phyloP scores from a whole-genome alignment of 2,113 vertebrate species.

The Periophthalmodon schlosseri region DNA sequence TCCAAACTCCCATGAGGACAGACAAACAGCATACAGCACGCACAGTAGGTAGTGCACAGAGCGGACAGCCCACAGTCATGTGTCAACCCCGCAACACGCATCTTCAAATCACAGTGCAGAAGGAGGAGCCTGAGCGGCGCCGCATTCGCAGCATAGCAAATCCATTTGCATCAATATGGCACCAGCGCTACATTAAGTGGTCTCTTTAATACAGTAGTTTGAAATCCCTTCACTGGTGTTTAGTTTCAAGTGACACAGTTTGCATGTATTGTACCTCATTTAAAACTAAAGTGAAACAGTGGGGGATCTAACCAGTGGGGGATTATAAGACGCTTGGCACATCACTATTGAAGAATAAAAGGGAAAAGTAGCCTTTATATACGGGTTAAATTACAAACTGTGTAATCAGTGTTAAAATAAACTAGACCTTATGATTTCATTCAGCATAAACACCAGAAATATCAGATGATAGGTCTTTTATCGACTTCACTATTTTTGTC shows the following conservation, averaged over 20 bases:
- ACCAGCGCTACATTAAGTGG: constrained; percentile 45
- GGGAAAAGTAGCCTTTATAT: constrained; percentile 10
- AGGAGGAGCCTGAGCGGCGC: constrained; percentile 29
- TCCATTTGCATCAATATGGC: constrained; percentile 45
- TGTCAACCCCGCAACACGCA: constrained; percentile 48
- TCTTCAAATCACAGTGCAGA: constrained; percentile 67
- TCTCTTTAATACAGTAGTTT: constrained; percentile 40
- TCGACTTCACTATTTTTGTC: neutral
- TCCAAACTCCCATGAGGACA: constrained; percentile 63
- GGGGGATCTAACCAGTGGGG: constrained; percentile 35
- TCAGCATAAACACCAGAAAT: neutral
- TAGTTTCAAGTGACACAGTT: constrained; percentile 43
- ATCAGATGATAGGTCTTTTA: neutral
- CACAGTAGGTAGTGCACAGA: constrained; percentile 58
- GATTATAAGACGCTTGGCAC: constrained; percentile 48
- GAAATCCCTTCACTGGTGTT: constrained; percentile 32
- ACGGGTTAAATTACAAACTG: constrained; percentile 30
- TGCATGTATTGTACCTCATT: constrained; percentile 41
- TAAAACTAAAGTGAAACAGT: constrained; percentile 40
- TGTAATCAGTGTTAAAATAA: constrained; percentile 10
- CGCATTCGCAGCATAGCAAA: constrained; percentile 51
- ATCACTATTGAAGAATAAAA: neutral
- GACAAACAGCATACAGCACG: constrained; percentile 63
- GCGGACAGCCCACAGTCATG: constrained; percentile 41
- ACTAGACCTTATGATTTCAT: neutral